A percentile compares a stretch with the other conserved stretches of the same genome.
These are phyloP conservation scores for Chaetogeoica ovagalla DNA, from an alignment of 2,888 invertebrate species.

Conservation along the genomic window DNA sequence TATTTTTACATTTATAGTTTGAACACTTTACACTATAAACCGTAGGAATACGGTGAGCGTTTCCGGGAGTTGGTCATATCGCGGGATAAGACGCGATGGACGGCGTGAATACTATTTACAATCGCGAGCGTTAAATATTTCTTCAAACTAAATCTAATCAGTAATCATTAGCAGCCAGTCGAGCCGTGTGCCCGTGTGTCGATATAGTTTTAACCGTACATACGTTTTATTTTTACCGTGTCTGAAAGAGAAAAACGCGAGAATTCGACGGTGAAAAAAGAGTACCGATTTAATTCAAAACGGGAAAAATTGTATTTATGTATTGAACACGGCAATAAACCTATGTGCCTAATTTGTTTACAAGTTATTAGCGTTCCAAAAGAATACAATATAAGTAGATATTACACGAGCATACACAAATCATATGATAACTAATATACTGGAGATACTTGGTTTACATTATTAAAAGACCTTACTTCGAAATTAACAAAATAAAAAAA, in stretches of 20 bases:
- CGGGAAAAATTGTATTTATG: slow-evolving; percentile 20
- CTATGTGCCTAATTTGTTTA: slow-evolving; percentile 16
- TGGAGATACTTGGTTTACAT: slow-evolving; percentile 13
- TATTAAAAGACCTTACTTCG: slow-evolving; percentile 10
- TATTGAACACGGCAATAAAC: slow-evolving; percentile 10
- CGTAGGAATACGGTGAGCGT: too few species aligned
- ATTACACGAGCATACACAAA: slow-evolving; percentile 18
- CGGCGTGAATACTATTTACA: slow-evolving; percentile 13
- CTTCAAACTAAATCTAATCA: slow-evolving; percentile 23
- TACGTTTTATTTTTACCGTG: slow-evolving; percentile 10
- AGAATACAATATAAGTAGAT: slow-evolving; percentile 5
- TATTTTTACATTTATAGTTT: neutral
- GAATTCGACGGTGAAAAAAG: slow-evolving; percentile 19
- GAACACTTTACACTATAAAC: too few species aligned
- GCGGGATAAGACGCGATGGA: slow-evolving; percentile 15
- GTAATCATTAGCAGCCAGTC: neutral
- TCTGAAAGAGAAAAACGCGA: slow-evolving; percentile 8
- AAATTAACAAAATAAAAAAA: slow-evolving; percentile 27
- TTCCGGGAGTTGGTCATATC: neutral
- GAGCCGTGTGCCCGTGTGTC: too few species aligned
- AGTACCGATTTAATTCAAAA: slow-evolving; percentile 25
- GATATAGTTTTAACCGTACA: too few species aligned
- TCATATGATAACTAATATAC: slow-evolving; percentile 26
- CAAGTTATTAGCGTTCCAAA: slow-evolving; percentile 16
- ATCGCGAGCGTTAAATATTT: slow-evolving; percentile 28